Conservation (phyloP, 2,888 invertebrate genomes). For the Dynastes maya region DNA sequence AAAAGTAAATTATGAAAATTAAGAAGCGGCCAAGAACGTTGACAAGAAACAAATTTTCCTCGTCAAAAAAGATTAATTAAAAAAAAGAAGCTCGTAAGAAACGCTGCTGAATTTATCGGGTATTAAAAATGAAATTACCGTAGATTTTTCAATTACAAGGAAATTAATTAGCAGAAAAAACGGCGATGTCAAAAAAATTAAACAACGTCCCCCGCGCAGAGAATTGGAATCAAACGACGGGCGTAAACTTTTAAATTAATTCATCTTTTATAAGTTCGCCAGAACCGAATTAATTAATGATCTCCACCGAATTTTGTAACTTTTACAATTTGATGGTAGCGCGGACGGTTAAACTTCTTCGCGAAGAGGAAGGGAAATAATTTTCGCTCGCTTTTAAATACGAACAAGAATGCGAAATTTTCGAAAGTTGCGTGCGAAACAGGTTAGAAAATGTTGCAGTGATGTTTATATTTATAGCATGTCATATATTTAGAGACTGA, state of each 20-base stretch:
- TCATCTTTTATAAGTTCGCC: conserved; percentile 17
- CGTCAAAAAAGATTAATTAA: no score
- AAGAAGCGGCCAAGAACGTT: no score
- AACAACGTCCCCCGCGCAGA: background rate
- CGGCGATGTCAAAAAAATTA: background rate
- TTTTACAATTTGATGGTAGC: conserved; percentile 20
- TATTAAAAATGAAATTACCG: no score
- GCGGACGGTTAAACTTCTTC: background rate
- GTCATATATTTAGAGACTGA: no score
- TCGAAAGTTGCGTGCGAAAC: no score
- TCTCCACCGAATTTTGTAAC: conserved; percentile 11
- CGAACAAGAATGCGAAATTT: background rate
- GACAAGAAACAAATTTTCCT: no score
- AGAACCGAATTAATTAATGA: conserved; percentile 26
- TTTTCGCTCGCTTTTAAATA: background rate
- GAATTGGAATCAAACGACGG: background rate
- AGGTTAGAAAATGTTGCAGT: no score
- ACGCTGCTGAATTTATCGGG: no score
- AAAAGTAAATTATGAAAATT: no score
- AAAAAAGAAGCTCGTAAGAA: no score
- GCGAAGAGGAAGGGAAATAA: background rate
- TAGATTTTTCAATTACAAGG: background rate
- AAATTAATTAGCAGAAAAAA: background rate
- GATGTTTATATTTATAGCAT: no score
- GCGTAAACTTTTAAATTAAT: conserved; percentile 22